Percentiles rank a stretch among this genome's conserved stretches.
phyloP scores from a whole-genome alignment of 2,888 invertebrate genomes.

The Machimus atricapillus region DNA sequence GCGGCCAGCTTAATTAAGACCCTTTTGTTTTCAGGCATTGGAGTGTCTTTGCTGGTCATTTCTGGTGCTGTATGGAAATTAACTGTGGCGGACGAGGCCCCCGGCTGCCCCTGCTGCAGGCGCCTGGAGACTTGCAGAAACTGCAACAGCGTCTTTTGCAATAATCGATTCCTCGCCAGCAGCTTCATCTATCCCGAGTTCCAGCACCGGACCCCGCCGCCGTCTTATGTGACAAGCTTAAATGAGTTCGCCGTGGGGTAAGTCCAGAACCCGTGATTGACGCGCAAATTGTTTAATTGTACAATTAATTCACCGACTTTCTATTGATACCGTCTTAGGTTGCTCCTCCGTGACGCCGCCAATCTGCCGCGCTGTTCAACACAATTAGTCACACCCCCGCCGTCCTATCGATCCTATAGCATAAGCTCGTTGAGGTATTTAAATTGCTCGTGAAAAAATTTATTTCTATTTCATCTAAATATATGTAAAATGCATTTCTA shows the following conservation, averaged over 20 bases:
- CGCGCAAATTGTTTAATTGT: neutral
- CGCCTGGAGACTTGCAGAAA: slow-evolving; percentile 64
- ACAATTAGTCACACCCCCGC: slow-evolving; percentile 77
- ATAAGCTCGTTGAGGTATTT: slow-evolving; percentile 76
- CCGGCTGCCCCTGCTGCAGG: slow-evolving; percentile 71
- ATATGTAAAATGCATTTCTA: neutral
- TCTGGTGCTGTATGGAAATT: slow-evolving; percentile 94
- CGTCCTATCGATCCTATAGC: slow-evolving; percentile 87
- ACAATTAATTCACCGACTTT: neutral
- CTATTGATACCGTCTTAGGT: neutral
- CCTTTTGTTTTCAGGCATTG: slow-evolving; percentile 74
- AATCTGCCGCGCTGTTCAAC: neutral
- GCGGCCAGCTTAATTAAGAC: neutral
- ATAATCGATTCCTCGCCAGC: slow-evolving; percentile 83
- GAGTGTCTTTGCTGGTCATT: slow-evolving; percentile 90
- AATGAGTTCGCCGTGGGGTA: slow-evolving; percentile 87
- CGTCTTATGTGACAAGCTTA: slow-evolving; percentile 94
- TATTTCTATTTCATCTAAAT: neutral
- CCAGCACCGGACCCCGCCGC: slow-evolving; percentile 93
- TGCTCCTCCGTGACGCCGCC: neutral
- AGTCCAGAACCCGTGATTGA: slow-evolving; percentile 23
- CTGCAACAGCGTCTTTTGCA: slow-evolving; percentile 71
- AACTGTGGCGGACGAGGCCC: slow-evolving; percentile 78
- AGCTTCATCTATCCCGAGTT: slow-evolving; percentile 96
- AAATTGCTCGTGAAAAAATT: neutral